Conservation (phyloP, 2,113 vertebrate species). For the Lynx canadensis region DNA sequence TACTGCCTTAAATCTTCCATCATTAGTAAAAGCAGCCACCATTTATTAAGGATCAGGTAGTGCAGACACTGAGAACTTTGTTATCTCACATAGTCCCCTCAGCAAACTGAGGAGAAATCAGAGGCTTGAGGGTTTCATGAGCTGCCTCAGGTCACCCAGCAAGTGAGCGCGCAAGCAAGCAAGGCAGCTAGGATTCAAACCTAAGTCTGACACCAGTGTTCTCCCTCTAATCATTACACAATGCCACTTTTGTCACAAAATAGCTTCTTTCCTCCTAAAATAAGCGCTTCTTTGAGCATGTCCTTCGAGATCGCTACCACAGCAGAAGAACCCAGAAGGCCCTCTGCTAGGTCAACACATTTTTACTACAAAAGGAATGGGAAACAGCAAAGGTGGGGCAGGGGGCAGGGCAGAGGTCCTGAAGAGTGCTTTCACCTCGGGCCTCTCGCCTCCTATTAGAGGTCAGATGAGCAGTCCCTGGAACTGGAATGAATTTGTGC, state of each 20-base stretch:
- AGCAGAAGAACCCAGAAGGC: neutral
- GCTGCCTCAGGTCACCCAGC: neutral
- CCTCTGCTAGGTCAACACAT: neutral
- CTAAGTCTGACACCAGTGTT: neutral
- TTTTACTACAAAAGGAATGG: neutral
- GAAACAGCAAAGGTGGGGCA: neutral
- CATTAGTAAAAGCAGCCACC: neutral
- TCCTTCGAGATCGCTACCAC: neutral
- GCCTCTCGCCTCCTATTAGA: neutral
- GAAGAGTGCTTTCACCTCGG: slow-evolving; percentile 9
- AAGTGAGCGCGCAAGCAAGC: rapidly evolving
- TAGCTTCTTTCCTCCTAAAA: neutral
- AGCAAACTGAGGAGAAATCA: neutral
- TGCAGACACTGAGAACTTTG: neutral
- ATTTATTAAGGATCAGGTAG: neutral
- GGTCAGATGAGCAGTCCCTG: slow-evolving; percentile 3
- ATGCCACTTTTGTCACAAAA: neutral
- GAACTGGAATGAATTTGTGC: neutral
- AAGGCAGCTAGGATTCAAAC: neutral
- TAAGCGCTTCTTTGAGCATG: neutral
- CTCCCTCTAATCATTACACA: neutral
- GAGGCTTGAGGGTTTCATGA: neutral
- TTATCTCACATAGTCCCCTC: neutral
- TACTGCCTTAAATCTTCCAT: neutral
- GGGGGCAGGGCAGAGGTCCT: neutral